These are phyloP conservation scores for Phymastichus coffea DNA, from an alignment of 1,140 invertebrate genomes.

Conservation along the genomic window DNA sequence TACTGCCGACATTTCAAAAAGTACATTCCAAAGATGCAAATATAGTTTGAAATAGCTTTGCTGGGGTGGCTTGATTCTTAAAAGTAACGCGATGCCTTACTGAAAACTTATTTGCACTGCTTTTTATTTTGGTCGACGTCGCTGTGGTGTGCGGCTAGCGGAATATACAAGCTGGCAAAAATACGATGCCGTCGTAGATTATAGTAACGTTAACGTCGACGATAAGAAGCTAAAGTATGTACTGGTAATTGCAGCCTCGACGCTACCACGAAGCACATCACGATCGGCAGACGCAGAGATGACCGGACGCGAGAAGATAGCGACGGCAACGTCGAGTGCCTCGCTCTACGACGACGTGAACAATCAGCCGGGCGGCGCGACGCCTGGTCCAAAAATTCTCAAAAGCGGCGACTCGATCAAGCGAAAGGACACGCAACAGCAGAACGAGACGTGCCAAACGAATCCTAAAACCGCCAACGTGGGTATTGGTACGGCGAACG, in stretches of 20 bases:
- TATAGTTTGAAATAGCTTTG: too few species aligned
- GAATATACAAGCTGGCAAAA: too few species aligned
- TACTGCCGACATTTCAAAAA: too few species aligned
- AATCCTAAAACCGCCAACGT: slow-evolving; percentile 54
- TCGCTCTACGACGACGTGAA: slow-evolving; percentile 87
- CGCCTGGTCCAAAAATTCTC: slow-evolving; percentile 44
- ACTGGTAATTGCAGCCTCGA: slow-evolving; percentile 84
- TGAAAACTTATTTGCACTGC: too few species aligned
- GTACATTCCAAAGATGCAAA: too few species aligned
- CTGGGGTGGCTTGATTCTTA: too few species aligned
- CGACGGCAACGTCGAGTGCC: slow-evolving; percentile 79
- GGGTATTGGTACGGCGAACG: slow-evolving; percentile 60
- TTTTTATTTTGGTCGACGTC: too few species aligned
- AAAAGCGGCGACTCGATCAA: slow-evolving; percentile 44
- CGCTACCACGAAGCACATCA: slow-evolving; percentile 75
- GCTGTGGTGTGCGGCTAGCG: too few species aligned
- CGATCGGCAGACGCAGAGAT: slow-evolving; percentile 69
- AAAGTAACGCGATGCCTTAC: too few species aligned
- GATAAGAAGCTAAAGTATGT: too few species aligned
- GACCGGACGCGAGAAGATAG: slow-evolving; percentile 68
- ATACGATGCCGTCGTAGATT: too few species aligned
- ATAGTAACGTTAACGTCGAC: too few species aligned
- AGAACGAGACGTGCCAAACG: slow-evolving; percentile 52
- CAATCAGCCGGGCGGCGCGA: slow-evolving; percentile 34
- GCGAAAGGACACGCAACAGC: slow-evolving; percentile 32